Evolutionary conservation across 2,113 vertebrate species (phyloP), one percentile per base, ranked within the genome.

Genomic region (Eleginops maclovinus): DNA sequence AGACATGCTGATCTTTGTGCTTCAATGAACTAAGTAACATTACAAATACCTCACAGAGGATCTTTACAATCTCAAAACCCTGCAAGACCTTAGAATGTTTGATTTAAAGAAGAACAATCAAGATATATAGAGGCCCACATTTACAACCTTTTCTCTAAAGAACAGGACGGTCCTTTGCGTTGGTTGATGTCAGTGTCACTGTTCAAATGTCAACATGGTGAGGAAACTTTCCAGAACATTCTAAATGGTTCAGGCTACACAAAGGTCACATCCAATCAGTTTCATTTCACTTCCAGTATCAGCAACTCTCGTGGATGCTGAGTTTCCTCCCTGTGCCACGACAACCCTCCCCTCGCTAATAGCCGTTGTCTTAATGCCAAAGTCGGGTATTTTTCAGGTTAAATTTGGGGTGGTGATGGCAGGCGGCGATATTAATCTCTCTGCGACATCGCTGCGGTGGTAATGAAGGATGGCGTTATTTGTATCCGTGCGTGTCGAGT

Each of bases 401-500:
- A 92, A 91, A 89, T 89, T 90, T 88, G 87, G 89, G 87, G 87
- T 90, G 89, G 84, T 75, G 26, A 81, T 7, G 80, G 68, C 24
- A 65, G 66, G 87, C 51, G 72, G 74, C 5, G 22, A 73, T 78
- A 92, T 88, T 88, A 82, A 93, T 93, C 86, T 90, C 68, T 4
- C 9, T 17, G 0, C 50, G 59, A 70, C 67, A 58, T 82, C 76
- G 67, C 63, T 24, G 86, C 60, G 40, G 69, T 81, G 88, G 91
- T 88, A 83, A 91, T 92, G 89, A 91, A 83, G 89, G 86, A 93
- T 91, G 86, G 51, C 41, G 78, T 90, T 93, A 93, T 93, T 94
- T 94, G 89, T 89, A 91, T 91, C 90, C 81, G 82, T 24, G 85
- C 78, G 44, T 91, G 92, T 92, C 86, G 91, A 94, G 91, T 91